These are phyloP conservation scores for Andricus quercusramuli DNA, from an alignment of 2,888 invertebrate genomes.

Conservation along the genomic window DNA sequence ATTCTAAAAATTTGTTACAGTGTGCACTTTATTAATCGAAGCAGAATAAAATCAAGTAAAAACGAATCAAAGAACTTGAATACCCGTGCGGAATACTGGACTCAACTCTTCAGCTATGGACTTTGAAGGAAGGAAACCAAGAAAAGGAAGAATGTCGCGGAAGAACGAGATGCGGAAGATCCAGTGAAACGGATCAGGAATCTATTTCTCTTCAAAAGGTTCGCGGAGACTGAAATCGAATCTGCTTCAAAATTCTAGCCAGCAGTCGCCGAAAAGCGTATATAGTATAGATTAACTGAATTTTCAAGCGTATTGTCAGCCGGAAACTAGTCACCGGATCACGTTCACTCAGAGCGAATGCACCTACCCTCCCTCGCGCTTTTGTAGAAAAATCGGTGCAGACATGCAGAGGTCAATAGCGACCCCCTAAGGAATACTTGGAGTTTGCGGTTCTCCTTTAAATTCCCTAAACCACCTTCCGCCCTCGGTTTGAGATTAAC, in stretches of 20 bases:
- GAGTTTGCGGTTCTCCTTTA: slow-evolving; percentile 50
- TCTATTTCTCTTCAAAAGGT: slow-evolving; percentile 21
- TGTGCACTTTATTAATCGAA: not conserved
- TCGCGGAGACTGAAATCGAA: slow-evolving; percentile 38
- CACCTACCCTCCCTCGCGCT: slow-evolving; percentile 12
- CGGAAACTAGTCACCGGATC: slow-evolving; percentile 56
- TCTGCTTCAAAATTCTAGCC: slow-evolving; percentile 41
- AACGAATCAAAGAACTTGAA: slow-evolving; percentile 16
- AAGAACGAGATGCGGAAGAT: slow-evolving; percentile 24
- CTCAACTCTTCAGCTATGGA: slow-evolving; percentile 7
- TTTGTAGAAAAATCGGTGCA: slow-evolving; percentile 42
- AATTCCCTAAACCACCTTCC: slow-evolving; percentile 44
- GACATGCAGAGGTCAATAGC: slow-evolving; percentile 53
- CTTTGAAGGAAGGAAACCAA: not conserved
- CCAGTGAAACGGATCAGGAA: slow-evolving; percentile 33
- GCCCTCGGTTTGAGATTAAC: slow-evolving; percentile 55
- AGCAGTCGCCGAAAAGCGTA: slow-evolving; percentile 43
- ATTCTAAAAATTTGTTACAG: too few species aligned
- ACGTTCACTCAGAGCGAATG: slow-evolving; percentile 51
- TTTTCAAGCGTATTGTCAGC: slow-evolving; percentile 56
- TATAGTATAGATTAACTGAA: slow-evolving; percentile 43
- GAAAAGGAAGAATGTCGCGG: slow-evolving; percentile 28
- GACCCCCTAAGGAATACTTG: slow-evolving; percentile 55
- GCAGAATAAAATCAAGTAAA: slow-evolving; percentile 35
- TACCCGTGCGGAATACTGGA: slow-evolving; percentile 20